A percentile compares a stretch with the other conserved stretches of the same genome.
Evolutionary conservation across 2,797 vertebrate genomes (phyloP).

Genomic region (Acanthurus leucopareius): DNA sequence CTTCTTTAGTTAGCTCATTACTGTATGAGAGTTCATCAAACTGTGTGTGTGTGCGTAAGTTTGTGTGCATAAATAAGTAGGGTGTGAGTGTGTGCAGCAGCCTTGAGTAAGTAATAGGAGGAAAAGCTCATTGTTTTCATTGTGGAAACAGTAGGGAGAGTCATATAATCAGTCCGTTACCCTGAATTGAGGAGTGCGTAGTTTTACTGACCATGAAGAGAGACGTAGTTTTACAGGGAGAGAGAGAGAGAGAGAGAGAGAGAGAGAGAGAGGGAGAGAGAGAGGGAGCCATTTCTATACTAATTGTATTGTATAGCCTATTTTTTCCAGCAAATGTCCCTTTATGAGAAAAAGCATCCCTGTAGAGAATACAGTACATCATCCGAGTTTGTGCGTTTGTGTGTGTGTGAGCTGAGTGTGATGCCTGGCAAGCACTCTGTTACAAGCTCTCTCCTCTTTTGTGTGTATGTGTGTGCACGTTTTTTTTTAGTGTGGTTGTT

Average conservation of each 20-base stretch:
- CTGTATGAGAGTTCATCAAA: slow-evolving; percentile 23
- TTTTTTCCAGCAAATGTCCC: slow-evolving; percentile 30
- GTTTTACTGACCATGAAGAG: neutral
- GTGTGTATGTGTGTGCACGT: slow-evolving; percentile 27
- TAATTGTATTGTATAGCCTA: slow-evolving; percentile 10
- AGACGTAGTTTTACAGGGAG: neutral
- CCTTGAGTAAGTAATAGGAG: slow-evolving; percentile 58
- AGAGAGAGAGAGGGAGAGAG: neutral
- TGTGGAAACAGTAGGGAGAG: slow-evolving; percentile 44
- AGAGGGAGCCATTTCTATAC: neutral
- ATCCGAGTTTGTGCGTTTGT: slow-evolving; percentile 27
- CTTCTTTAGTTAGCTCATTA: slow-evolving; percentile 21
- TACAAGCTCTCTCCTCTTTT: slow-evolving; percentile 39
- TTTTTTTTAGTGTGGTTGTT: slow-evolving; percentile 16
- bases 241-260: neutral
- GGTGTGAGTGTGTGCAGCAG: neutral
- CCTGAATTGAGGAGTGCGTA: slow-evolving; percentile 21
- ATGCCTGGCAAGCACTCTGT: slow-evolving; percentile 62
- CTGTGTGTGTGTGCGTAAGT: slow-evolving; percentile 1
- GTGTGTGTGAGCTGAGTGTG: slow-evolving; percentile 38
- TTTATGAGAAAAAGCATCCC: slow-evolving; percentile 51
- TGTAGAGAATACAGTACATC: slow-evolving; percentile 49
- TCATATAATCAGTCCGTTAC: slow-evolving; percentile 30
- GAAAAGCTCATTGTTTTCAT: slow-evolving; percentile 66
- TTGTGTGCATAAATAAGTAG: neutral